Conservation (phyloP, 2,888 invertebrate genomes). For the Drosophila neotestacea region DNA sequence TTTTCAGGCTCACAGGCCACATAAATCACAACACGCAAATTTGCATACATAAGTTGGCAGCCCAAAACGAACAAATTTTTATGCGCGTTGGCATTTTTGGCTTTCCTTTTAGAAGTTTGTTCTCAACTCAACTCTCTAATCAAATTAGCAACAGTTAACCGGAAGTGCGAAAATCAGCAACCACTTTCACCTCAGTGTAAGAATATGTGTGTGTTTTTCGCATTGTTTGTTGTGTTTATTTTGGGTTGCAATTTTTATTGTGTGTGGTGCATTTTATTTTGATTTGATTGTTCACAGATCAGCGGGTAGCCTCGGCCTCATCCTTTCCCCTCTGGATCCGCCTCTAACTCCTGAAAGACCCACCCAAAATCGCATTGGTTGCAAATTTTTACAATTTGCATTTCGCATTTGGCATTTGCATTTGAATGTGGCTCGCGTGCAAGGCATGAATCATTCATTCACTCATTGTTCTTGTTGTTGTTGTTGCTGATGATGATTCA, state of each 20-base stretch:
- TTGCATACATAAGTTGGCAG: constrained; percentile 75
- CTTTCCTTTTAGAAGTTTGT: constrained; percentile 10
- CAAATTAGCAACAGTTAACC: constrained; percentile 83
- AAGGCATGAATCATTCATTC: constrained; percentile 74
- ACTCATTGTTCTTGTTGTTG: constrained; percentile 28
- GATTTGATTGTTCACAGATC: constrained; percentile 75
- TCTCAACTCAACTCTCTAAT: constrained; percentile 73
- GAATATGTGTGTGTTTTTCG: background rate
- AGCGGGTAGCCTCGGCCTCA: constrained; percentile 54
- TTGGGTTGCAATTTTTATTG: constrained; percentile 47
- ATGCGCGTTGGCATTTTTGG: constrained; percentile 14
- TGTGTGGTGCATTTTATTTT: constrained; percentile 72
- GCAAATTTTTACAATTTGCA: constrained; percentile 59
- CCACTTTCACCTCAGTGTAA: constrained; percentile 46
- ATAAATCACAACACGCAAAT: constrained; percentile 57
- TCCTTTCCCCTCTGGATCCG: background rate
- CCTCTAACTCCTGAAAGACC: constrained; percentile 21
- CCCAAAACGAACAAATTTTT: constrained; percentile 50
- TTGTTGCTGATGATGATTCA: constrained; percentile 63
- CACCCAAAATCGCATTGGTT: constrained; percentile 58
- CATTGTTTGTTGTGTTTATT: constrained; percentile 58
- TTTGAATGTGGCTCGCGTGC: constrained; percentile 77
- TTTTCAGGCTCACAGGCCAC: constrained; percentile 32
- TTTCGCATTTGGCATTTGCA: constrained; percentile 61
- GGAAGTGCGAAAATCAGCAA: constrained; percentile 71